Percentiles rank a stretch among this genome's conserved stretches.
Conservation (phyloP, 2,888 invertebrate genomes). For the Eledone cirrhosa region DNA sequence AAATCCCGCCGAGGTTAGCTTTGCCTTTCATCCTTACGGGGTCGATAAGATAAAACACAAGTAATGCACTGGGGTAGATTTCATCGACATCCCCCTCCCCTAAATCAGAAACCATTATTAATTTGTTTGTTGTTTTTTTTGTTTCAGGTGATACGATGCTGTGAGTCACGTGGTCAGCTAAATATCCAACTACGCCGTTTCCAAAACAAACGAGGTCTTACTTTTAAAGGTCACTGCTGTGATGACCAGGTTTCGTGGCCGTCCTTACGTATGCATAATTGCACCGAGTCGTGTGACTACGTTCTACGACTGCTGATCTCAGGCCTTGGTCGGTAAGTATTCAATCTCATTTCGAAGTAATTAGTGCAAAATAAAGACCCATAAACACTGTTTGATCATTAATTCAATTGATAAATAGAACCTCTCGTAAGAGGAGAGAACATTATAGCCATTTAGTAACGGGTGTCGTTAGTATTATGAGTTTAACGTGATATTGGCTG, state of each 20-base stretch:
- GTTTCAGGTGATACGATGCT: neutral
- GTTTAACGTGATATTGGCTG: too few relatives aligned
- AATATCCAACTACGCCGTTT: constrained; percentile 40
- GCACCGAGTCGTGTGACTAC: constrained; percentile 44
- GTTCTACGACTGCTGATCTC: constrained; percentile 44
- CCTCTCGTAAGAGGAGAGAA: too few relatives aligned
- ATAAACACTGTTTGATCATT: too few relatives aligned
- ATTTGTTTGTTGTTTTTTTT: neutral
- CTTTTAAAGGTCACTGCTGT: constrained; percentile 45
- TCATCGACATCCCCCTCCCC: too few relatives aligned
- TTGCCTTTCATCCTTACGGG: too few relatives aligned
- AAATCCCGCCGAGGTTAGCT: too few relatives aligned
- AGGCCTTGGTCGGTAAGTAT: constrained; percentile 43
- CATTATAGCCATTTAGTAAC: too few relatives aligned
- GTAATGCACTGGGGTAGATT: too few relatives aligned
- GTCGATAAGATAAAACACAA: too few relatives aligned
- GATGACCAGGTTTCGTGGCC: constrained; percentile 32
- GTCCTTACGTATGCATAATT: constrained; percentile 17
- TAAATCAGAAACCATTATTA: neutral
- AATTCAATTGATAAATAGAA: too few relatives aligned
- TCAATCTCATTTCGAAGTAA: neutral
- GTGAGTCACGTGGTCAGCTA: constrained; percentile 37
- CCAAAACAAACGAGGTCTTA: constrained; percentile 39
- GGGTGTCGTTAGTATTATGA: too few relatives aligned
- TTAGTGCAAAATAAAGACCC: too few relatives aligned